A percentile compares a stretch with the other conserved stretches of the same genome.
phyloP scores from a whole-genome alignment of 2,888 invertebrate species.

The Eustalomyia histrio region DNA sequence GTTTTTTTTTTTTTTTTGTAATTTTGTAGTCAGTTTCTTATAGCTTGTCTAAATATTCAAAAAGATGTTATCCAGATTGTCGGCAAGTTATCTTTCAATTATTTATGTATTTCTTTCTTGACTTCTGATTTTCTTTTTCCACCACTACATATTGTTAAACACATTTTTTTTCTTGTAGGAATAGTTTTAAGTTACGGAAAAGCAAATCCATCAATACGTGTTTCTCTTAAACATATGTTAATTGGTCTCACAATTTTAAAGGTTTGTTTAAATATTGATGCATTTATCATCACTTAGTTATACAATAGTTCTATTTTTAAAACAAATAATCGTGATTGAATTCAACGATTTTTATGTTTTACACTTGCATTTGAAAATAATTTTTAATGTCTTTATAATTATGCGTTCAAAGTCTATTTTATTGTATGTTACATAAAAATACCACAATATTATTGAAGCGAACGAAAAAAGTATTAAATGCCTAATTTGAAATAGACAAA shows the following conservation, averaged over 20 bases:
- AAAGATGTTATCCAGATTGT: slow-evolving; percentile 70
- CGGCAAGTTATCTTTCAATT: slow-evolving; percentile 68
- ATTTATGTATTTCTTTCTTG: slow-evolving; percentile 50
- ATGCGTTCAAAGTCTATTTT: slow-evolving; percentile 27
- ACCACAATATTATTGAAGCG: slow-evolving; percentile 30
- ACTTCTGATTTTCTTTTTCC: slow-evolving; percentile 44
- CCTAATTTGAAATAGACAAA: not conserved
- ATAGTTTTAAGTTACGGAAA: slow-evolving; percentile 34
- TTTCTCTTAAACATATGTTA: slow-evolving; percentile 37
- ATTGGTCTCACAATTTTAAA: slow-evolving; percentile 5
- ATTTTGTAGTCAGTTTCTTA: no score
- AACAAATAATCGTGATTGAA: slow-evolving; percentile 50
- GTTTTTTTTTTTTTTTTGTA: not conserved
- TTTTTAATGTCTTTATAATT: slow-evolving; percentile 37
- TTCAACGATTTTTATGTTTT: slow-evolving; percentile 39
- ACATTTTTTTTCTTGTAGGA: slow-evolving; percentile 24
- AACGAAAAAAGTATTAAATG: slow-evolving; percentile 7
- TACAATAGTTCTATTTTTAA: slow-evolving; percentile 47
- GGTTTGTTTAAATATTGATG: slow-evolving; percentile 12
- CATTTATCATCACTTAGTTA: slow-evolving; percentile 33
- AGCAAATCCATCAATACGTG: slow-evolving; percentile 24
- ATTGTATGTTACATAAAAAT: slow-evolving; percentile 36
- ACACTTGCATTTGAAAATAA: slow-evolving; percentile 28
- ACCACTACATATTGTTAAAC: slow-evolving; percentile 30
- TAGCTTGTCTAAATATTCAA: no score